Percentiles rank a stretch among this genome's conserved stretches.
Evolutionary conservation across 2,797 vertebrate species (phyloP).

Genomic region (Eulemur albifrons): DNA sequence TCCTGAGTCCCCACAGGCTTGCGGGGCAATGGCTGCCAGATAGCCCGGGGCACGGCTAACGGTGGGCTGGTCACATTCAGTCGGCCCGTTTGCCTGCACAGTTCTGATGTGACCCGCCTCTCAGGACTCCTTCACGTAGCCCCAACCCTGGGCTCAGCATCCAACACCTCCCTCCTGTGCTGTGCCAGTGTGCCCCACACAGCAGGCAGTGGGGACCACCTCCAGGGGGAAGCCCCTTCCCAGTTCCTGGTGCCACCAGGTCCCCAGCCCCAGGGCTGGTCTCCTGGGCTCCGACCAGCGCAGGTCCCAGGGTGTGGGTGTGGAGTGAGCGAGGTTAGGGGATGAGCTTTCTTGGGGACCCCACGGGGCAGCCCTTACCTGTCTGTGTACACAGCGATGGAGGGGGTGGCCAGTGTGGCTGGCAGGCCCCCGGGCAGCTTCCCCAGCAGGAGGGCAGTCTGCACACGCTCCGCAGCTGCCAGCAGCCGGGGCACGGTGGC

Average conservation of each 20-base stretch:
- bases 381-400: conserved; percentile 92
- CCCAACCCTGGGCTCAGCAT: background rate
- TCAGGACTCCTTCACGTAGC: background rate
- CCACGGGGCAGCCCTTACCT: conserved; percentile 84
- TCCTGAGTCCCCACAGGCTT: background rate
- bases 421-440: conserved; percentile 86
- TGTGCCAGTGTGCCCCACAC: background rate
- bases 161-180: background rate
- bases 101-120: background rate
- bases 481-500: conserved; percentile 82
- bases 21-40: background rate
- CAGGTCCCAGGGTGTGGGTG: background rate
- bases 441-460: conserved; percentile 90
- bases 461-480: conserved; percentile 87
- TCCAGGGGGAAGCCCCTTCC: background rate
- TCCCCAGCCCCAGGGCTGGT: background rate
- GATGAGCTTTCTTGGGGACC: background rate
- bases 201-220: fast-evolving
- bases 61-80: background rate
- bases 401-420: conserved; percentile 85
- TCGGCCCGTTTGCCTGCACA: background rate
- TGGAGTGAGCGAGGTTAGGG: background rate
- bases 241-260: too few relatives aligned
- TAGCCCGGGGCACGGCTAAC: fast-evolving
- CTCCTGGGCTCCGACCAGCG: background rate